Evolutionary conservation across 2,888 invertebrate genomes (phyloP).

Genomic region (Orchesellides sinensis): DNA sequence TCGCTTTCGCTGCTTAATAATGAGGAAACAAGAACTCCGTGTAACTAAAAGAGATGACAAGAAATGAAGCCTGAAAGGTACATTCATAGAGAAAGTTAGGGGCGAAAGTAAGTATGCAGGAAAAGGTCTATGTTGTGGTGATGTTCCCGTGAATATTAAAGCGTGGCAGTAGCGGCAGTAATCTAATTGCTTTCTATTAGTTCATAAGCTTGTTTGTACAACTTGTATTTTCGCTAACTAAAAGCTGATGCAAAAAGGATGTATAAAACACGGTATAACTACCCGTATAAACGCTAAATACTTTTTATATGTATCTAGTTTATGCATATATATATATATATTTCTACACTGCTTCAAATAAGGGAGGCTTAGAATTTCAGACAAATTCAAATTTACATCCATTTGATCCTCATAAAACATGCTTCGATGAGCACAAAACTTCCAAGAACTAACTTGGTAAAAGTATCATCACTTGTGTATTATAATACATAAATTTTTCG

Average conservation of each 20-base stretch:
- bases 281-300: too few relatives aligned
- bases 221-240: conserved; percentile 33
- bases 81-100: background rate
- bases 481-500: conserved; percentile 18
- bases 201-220: conserved; percentile 64
- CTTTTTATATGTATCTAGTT: background rate
- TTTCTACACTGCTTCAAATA: too few relatives aligned
- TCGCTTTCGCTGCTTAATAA: conserved; percentile 48
- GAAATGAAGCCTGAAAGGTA: conserved; percentile 42
- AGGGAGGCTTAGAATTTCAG: conserved; percentile 31
- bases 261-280: background rate
- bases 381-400: conserved; percentile 65
- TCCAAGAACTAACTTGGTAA: conserved; percentile 40
- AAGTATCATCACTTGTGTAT: conserved; percentile 45
- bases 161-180: conserved; percentile 41
- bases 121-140: background rate
- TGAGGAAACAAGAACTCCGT: conserved; percentile 25
- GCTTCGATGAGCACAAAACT: conserved; percentile 62
- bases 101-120: background rate
- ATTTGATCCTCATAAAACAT: conserved; percentile 66
- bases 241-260: background rate
- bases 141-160: background rate
- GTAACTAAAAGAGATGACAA: conserved; percentile 23
- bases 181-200: conserved; percentile 65
- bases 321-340: too few relatives aligned